These are phyloP conservation scores for Drosophila engyochracea DNA, from an alignment of 2,888 invertebrate species.

Conservation along the genomic window DNA sequence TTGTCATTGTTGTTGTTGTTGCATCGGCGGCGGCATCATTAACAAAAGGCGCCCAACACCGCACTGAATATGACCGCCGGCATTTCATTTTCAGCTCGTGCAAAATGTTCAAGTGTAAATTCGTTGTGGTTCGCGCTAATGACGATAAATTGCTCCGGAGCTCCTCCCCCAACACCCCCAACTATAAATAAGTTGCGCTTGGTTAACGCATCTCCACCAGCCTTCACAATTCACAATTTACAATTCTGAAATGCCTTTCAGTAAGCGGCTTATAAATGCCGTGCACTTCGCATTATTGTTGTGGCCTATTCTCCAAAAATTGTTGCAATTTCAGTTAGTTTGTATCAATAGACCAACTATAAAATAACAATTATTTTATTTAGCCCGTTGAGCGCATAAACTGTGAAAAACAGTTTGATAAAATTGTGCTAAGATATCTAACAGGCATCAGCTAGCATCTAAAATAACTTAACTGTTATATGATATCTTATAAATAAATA, in stretches of 20 bases:
- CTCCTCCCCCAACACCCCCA: slow-evolving; percentile 24
- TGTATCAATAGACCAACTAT: background rate
- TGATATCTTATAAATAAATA: background rate
- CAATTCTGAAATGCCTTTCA: slow-evolving; percentile 32
- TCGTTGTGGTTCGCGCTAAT: slow-evolving; percentile 68
- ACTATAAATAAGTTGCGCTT: slow-evolving; percentile 77
- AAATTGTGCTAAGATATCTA: background rate
- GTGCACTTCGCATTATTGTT: slow-evolving; percentile 27
- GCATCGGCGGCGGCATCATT: slow-evolving; percentile 54
- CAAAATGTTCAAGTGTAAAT: slow-evolving; percentile 79
- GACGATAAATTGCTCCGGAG: slow-evolving; percentile 76
- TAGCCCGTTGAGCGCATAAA: background rate
- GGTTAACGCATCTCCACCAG: slow-evolving; percentile 39
- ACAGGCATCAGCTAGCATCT: background rate
- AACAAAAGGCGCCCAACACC: slow-evolving; percentile 54
- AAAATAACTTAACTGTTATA: background rate
- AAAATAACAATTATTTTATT: background rate
- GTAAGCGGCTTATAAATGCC: slow-evolving; percentile 53
- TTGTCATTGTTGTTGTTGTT: slow-evolving; percentile 30
- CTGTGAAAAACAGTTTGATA: background rate
- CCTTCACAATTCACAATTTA: slow-evolving; percentile 7
- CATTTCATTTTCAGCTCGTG: slow-evolving; percentile 76
- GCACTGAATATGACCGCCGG: slow-evolving; percentile 61
- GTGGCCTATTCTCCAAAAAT: background rate
- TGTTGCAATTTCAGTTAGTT: background rate